A percentile compares a stretch with the other conserved stretches of the same genome.
These are phyloP conservation scores for Myzus persicae DNA, from an alignment of 1,140 invertebrate species.

Conservation along the genomic window DNA sequence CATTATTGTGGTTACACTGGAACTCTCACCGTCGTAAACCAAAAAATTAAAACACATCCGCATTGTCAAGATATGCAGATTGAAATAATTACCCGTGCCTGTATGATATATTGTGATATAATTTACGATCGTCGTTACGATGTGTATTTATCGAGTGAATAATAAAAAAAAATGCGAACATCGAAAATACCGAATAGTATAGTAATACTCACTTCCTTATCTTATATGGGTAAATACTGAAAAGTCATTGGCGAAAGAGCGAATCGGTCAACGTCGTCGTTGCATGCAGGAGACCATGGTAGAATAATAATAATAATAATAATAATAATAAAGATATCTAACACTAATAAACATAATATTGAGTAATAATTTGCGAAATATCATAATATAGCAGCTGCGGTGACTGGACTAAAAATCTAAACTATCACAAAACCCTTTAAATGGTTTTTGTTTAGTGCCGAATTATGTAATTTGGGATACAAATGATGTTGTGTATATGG, in stretches of 20 bases:
- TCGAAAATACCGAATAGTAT: neutral
- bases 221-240: neutral
- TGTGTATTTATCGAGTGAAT: neutral
- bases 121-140: neutral
- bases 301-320: neutral
- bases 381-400: neutral
- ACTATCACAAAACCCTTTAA: too few species aligned
- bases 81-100: neutral
- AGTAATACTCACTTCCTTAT: neutral
- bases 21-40: conserved; percentile 25
- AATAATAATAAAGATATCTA: neutral
- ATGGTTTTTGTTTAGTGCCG: neutral
- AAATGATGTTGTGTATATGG: too few species aligned
- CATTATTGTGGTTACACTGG: neutral
- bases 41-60: neutral
- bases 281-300: neutral
- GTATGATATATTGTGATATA: neutral
- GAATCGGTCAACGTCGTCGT: neutral
- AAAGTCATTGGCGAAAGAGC: neutral
- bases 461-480: neutral
- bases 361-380: neutral
- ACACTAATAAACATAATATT: neutral
- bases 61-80: neutral
- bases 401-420: neutral
- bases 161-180: neutral